phyloP scores from a whole-genome alignment of 2,113 vertebrate species.

The Cyphomyrus plagiostoma region DNA sequence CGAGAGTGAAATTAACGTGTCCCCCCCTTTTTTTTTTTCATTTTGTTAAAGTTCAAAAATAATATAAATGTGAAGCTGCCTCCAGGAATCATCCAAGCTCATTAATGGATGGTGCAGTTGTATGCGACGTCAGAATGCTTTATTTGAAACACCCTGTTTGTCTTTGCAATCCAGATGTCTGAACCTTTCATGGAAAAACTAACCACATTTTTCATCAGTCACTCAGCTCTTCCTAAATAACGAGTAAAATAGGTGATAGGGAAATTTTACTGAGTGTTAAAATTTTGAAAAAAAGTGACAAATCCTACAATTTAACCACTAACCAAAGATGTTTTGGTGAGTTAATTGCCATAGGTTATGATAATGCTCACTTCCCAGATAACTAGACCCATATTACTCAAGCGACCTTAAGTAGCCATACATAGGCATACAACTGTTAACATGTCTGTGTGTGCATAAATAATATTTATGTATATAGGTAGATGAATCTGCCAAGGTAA shows the following conservation, averaged over 20 bases:
- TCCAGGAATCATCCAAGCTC: background rate
- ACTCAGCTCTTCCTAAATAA: background rate
- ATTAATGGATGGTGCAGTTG: background rate
- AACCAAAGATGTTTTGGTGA: background rate
- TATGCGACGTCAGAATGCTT: background rate
- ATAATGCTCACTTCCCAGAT: background rate
- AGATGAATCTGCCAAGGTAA: background rate
- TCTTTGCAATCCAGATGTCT: background rate
- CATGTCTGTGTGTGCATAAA: background rate
- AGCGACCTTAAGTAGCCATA: slow-evolving; percentile 13
- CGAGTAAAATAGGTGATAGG: background rate
- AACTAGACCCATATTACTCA: slow-evolving; percentile 5
- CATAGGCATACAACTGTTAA: background rate
- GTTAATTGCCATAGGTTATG: background rate
- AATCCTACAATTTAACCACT: background rate
- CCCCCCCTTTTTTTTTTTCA: background rate
- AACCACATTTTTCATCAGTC: slow-evolving; percentile 18
- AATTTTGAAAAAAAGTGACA: background rate
- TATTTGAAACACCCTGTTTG: background rate
- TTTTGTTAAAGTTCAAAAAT: background rate
- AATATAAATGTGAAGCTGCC: background rate
- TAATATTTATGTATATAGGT: background rate
- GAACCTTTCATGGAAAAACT: slow-evolving; percentile 15
- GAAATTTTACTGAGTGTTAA: background rate
- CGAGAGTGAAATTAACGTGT: slow-evolving; percentile 40